phyloP scores from a whole-genome alignment of 2,113 vertebrate species.

The Barnardius zonarius region DNA sequence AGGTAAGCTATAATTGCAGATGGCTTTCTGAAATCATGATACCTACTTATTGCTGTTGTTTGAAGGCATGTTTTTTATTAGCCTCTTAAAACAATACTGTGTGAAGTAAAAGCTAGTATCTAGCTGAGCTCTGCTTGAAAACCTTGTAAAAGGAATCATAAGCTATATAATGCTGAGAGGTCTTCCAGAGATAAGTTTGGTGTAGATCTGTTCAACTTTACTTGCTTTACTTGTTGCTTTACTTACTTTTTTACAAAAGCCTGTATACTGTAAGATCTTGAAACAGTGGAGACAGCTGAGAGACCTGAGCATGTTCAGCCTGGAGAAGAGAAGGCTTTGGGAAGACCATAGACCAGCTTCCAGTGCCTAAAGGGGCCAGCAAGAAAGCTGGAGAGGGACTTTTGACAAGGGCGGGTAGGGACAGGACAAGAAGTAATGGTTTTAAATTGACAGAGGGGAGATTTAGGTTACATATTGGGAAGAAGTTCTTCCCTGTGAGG shows the following conservation, averaged over 20 bases:
- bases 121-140: not conserved
- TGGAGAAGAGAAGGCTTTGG: not conserved
- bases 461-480: not conserved
- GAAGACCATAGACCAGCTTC: not conserved
- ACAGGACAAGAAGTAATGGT: not conserved
- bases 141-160: not conserved
- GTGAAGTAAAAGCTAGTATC: not conserved
- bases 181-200: not conserved
- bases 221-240: no score
- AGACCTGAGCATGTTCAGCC: not conserved
- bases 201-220: not conserved
- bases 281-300: not conserved
- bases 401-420: not conserved
- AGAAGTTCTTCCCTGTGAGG: not conserved
- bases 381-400: not conserved
- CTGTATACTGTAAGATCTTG: not conserved
- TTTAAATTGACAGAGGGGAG: not conserved
- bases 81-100: not conserved
- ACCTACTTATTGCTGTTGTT: not conserved
- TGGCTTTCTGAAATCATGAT: not conserved
- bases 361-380: not conserved
- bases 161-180: not conserved
- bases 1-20: slow-evolving; percentile 76
- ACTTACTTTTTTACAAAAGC: not conserved
- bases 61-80: not conserved